Conservation (phyloP, 2,888 invertebrate genomes). For the Thera britannica region DNA sequence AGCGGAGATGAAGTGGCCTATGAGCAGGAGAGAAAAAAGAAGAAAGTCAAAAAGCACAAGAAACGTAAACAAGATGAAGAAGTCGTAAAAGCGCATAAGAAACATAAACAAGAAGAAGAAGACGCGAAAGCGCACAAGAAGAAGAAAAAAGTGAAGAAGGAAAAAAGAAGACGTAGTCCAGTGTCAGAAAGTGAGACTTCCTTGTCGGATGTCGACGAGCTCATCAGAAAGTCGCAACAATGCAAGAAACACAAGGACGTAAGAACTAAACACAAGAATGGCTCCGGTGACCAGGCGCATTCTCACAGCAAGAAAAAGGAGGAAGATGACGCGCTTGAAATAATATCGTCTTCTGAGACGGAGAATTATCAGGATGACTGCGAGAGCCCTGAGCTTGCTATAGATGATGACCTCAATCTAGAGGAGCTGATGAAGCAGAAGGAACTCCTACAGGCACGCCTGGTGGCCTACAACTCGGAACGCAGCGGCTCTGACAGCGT, state of each 20-base stretch:
- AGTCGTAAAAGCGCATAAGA: conserved; percentile 86
- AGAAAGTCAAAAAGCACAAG: conserved; percentile 86
- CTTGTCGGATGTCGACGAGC: conserved; percentile 69
- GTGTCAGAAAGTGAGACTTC: conserved; percentile 73
- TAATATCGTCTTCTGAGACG: conserved; percentile 88
- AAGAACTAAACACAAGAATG: conserved; percentile 59
- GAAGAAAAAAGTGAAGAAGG: conserved; percentile 83
- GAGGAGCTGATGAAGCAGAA: conserved; percentile 96
- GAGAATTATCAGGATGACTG: conserved; percentile 87
- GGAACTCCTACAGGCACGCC: conserved; percentile 90
- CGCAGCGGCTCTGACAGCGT: conserved; percentile 82
- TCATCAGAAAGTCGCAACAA: conserved; percentile 64
- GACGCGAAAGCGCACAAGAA: conserved; percentile 81
- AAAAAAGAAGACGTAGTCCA: conserved; percentile 75
- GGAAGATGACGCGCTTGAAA: conserved; percentile 78
- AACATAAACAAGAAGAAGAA: conserved; percentile 87
- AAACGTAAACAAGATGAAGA: conserved; percentile 87
- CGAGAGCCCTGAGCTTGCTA: conserved; percentile 89
- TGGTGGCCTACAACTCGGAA: conserved; percentile 90
- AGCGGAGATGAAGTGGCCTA: conserved; percentile 42
- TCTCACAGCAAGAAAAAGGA: conserved; percentile 31
- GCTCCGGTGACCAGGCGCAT: conserved; percentile 45
- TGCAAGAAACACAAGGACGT: conserved; percentile 49
- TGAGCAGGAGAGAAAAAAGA: conserved; percentile 78
- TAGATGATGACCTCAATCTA: conserved; percentile 93